Percentiles rank a stretch among this genome's conserved stretches.
These are phyloP conservation scores for Caenorhabditis macrosperma DNA, from an alignment of 2,888 invertebrate species.

Conservation along the genomic window DNA sequence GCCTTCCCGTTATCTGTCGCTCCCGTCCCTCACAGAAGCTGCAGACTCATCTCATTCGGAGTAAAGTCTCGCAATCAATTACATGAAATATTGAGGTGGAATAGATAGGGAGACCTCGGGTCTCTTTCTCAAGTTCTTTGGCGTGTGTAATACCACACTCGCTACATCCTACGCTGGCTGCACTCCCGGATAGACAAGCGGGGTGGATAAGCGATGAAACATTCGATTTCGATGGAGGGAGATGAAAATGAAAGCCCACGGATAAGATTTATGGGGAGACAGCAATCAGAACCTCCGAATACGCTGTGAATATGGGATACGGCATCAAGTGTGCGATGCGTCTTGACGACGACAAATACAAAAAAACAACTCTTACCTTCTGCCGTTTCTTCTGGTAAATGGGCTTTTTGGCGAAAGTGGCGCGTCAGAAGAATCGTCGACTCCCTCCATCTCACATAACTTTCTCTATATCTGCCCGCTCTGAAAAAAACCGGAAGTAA, in stretches of 20 bases:
- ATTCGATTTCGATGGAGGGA: conserved; percentile 27
- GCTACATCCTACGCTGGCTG: conserved; percentile 52
- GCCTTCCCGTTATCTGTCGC: neutral
- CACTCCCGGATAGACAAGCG: conserved; percentile 44
- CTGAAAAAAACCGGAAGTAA: conserved; percentile 28
- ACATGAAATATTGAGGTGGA: conserved; percentile 57
- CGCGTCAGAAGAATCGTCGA: conserved; percentile 44
- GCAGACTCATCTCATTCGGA: too few species aligned
- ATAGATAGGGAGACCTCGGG: conserved; percentile 35
- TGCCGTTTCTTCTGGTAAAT: conserved; percentile 31
- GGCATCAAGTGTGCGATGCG: too few species aligned
- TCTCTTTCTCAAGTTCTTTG: conserved; percentile 44
- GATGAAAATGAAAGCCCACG: conserved; percentile 7
- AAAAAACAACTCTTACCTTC: conserved; percentile 33
- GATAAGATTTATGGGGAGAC: conserved; percentile 23
- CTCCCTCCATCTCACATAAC: conserved; percentile 53
- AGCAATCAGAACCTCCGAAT: too few species aligned
- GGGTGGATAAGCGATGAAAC: conserved; percentile 48
- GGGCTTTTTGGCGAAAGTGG: conserved; percentile 52
- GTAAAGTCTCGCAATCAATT: conserved; percentile 57
- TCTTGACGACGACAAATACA: too few species aligned
- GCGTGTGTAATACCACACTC: conserved; percentile 54
- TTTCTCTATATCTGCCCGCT: conserved; percentile 3
- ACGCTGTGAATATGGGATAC: too few species aligned
- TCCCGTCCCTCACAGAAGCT: neutral